These are phyloP conservation scores for Asteroscopus sphinx DNA, from an alignment of 2,888 invertebrate genomes.

Conservation along the genomic window DNA sequence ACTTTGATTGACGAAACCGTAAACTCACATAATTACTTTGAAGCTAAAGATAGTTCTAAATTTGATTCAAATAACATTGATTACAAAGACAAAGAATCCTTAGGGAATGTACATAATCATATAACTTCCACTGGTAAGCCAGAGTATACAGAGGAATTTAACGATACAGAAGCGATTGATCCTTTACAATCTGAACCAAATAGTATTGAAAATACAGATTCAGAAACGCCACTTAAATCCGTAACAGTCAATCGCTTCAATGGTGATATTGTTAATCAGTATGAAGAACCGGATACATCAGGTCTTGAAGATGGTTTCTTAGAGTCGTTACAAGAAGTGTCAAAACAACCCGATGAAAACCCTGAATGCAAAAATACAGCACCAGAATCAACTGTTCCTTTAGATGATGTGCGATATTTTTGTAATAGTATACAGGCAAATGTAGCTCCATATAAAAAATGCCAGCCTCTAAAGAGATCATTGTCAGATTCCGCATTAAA, in stretches of 20 bases:
- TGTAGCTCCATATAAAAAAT: conserved; percentile 26
- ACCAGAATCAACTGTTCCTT: conserved; percentile 14
- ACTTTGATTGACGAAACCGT: too few relatives aligned
- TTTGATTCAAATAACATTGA: conserved; percentile 3
- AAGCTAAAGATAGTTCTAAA: conserved; percentile 3
- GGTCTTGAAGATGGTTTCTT: conserved; percentile 16
- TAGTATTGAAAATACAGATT: conserved; percentile 7
- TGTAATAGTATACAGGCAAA: conserved; percentile 25
- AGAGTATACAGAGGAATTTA: conserved; percentile 3
- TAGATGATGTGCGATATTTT: conserved; percentile 22
- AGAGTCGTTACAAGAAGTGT: conserved; percentile 5
- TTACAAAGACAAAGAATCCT: conserved; percentile 5
- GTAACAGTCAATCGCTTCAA: conserved; percentile 1
- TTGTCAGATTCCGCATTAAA: conserved; percentile 81
- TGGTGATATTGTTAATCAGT: conserved; percentile 7
- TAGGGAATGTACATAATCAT: conserved; percentile 1
- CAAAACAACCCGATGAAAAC: conserved; percentile 13
- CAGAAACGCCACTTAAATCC: not conserved
- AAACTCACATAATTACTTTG: too few relatives aligned
- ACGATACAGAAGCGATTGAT: conserved; percentile 1
- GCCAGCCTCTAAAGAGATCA: conserved; percentile 74
- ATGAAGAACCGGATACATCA: conserved; percentile 21
- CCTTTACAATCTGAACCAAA: conserved; percentile 10
- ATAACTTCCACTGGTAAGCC: not conserved
- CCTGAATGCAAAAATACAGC: conserved; percentile 9